These are phyloP conservation scores for Aurelia sp. DNA, from an alignment of 30 jellyfish, hydroid and myxozoan species.

Conservation along the genomic window DNA sequence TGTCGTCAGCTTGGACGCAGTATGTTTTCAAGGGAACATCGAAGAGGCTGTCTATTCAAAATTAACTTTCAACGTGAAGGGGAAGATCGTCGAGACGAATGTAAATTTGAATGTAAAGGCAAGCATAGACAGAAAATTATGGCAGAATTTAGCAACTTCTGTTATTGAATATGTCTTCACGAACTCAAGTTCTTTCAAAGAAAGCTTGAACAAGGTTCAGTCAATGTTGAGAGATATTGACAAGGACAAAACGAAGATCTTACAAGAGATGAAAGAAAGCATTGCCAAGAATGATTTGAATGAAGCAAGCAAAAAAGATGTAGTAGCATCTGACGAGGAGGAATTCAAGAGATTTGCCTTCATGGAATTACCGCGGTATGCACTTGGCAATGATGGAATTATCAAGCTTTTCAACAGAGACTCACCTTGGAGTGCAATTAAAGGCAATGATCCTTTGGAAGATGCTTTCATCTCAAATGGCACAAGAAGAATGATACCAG, in stretches of 20 bases:
- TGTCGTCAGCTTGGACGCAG: constrained; percentile 44
- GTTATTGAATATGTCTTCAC: constrained; percentile 57
- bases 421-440: constrained; percentile 80
- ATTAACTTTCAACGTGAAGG: constrained; percentile 46
- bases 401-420: constrained; percentile 70
- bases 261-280: constrained; percentile 13
- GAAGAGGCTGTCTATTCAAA: constrained; percentile 68
- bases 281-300: constrained; percentile 55
- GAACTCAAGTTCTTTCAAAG: constrained; percentile 66
- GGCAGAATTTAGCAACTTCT: constrained; percentile 67
- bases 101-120: constrained; percentile 31
- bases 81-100: constrained; percentile 39
- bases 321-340: constrained; percentile 60
- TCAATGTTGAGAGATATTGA: constrained; percentile 70
- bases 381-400: constrained; percentile 85
- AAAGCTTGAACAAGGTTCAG: constrained; percentile 37
- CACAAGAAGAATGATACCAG: constrained; percentile 14
- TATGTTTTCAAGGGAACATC: constrained; percentile 68
- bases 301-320: constrained; percentile 46
- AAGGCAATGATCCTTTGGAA: constrained; percentile 74
- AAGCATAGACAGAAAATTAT: constrained; percentile 63
- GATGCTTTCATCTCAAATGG: constrained; percentile 30
- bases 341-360: constrained; percentile 70
- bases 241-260: constrained; percentile 38
- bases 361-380: constrained; percentile 81